Evolutionary conservation across 1,140 invertebrate species (phyloP).

Genomic region (Globodera ellingtonae): DNA sequence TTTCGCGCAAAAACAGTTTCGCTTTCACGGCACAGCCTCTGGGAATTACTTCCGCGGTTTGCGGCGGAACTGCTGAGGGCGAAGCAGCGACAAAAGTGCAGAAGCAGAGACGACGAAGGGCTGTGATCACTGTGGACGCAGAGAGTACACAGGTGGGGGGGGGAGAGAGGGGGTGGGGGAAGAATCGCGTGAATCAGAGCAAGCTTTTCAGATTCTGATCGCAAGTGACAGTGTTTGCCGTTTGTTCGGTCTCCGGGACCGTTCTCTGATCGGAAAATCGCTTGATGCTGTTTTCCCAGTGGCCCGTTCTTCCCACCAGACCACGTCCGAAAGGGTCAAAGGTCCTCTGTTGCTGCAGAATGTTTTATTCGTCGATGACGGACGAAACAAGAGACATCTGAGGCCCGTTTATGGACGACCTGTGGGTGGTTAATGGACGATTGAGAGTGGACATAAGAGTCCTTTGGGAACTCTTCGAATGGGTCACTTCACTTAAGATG

Average conservation of each 20-base stretch:
- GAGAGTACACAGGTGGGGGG: conserved; percentile 34
- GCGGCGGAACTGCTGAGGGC: neutral
- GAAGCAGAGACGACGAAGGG: conserved; percentile 20
- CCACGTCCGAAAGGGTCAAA: conserved; percentile 1
- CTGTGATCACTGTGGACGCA: conserved; percentile 45
- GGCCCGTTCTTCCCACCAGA: neutral
- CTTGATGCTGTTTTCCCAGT: conserved; percentile 35
- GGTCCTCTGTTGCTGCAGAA: conserved; percentile 29
- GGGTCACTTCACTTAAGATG: neutral
- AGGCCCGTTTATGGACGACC: conserved; percentile 37
- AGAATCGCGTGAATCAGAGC: neutral
- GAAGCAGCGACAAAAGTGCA: neutral
- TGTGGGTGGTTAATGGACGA: neutral
- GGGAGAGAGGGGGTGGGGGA: neutral
- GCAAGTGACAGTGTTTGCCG: conserved; percentile 44
- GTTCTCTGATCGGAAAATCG: conserved; percentile 41
- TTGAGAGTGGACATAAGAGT: too few relatives aligned
- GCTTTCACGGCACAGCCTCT: neutral
- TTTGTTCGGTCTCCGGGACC: conserved; percentile 39
- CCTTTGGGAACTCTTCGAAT: too few relatives aligned
- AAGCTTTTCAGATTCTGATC: conserved; percentile 42
- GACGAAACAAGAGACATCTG: conserved; percentile 6
- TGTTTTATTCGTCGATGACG: conserved; percentile 26
- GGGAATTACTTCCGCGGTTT: neutral
- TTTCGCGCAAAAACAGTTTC: neutral